Percentiles rank a stretch among this genome's conserved stretches.
phyloP scores from a whole-genome alignment of 2,113 vertebrate genomes.

The Aptenodytes patagonicus region DNA sequence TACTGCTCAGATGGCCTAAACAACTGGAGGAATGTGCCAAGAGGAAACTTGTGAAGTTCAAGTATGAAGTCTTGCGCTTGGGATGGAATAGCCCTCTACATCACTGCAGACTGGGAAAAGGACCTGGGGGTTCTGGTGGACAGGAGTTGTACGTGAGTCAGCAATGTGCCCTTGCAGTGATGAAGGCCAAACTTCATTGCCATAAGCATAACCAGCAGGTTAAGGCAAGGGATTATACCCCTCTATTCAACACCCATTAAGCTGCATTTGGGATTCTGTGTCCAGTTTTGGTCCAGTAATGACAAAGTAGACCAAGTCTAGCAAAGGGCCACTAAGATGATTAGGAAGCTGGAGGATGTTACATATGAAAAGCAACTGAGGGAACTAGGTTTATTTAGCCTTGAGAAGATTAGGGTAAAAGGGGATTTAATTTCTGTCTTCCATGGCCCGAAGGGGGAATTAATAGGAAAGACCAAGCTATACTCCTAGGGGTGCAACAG shows the following conservation, averaged over 20 bases:
- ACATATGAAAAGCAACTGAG: not conserved
- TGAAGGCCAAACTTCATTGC: not conserved
- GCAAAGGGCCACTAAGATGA: not conserved
- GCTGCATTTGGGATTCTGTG: not conserved
- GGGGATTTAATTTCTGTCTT: not conserved
- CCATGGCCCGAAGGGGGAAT: not conserved
- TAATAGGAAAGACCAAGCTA: not conserved
- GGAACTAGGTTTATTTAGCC: not conserved
- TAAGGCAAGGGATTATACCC: not conserved
- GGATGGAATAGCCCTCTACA: not conserved
- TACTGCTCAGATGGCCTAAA: not conserved
- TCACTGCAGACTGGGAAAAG: not conserved
- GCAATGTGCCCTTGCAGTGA: not conserved
- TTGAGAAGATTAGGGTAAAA: not conserved
- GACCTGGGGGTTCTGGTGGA: not conserved
- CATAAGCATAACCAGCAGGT: not conserved
- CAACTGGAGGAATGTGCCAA: not conserved
- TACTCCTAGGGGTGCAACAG: not conserved
- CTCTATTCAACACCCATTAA: not conserved
- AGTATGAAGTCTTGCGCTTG: not conserved
- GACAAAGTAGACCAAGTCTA: not conserved
- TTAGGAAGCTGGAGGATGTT: not conserved
- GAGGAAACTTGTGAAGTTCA: not conserved
- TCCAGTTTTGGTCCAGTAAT: not conserved
- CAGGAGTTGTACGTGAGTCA: not conserved